Percentiles rank a stretch among this genome's conserved stretches.
Evolutionary conservation across 2,797 vertebrate genomes (phyloP).

Genomic region (Sebastes reedi): DNA sequence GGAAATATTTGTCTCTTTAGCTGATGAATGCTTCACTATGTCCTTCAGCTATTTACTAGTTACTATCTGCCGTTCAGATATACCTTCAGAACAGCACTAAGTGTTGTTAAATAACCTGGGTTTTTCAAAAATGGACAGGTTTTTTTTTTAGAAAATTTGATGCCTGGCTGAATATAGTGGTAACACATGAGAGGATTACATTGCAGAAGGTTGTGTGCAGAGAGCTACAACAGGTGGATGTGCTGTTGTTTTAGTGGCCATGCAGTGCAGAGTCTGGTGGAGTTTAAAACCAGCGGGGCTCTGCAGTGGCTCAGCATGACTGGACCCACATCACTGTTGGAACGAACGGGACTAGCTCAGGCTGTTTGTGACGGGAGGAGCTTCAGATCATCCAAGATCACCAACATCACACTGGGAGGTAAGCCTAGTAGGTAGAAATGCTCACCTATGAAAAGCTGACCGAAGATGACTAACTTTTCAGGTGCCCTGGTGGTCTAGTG

Average conservation of each 20-base stretch:
- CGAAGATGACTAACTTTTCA: neutral
- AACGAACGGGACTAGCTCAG: constrained; percentile 69
- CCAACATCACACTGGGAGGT: constrained; percentile 84
- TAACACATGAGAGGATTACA: neutral
- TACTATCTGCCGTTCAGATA: neutral
- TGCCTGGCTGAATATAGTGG: neutral
- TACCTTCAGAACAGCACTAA: neutral
- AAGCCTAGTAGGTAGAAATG: constrained; percentile 4
- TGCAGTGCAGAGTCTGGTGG: constrained; percentile 80
- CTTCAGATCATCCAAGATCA: constrained; percentile 74
- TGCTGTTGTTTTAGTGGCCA: constrained; percentile 71
- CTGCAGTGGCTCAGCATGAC: constrained; percentile 62
- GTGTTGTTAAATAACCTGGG: neutral
- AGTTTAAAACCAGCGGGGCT: constrained; percentile 75
- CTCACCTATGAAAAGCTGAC: neutral
- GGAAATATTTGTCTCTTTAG: neutral
- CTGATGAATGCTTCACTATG: neutral
- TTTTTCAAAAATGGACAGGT: neutral
- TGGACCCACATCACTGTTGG: constrained; percentile 73
- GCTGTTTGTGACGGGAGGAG: constrained; percentile 57
- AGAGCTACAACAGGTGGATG: neutral
- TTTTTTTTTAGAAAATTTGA: neutral
- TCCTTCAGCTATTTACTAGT: neutral
- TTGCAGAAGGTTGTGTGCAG: neutral
- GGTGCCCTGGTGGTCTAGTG: neutral